phyloP scores from a whole-genome alignment of 2,797 vertebrate genomes.

The Chloroceryle inda region DNA sequence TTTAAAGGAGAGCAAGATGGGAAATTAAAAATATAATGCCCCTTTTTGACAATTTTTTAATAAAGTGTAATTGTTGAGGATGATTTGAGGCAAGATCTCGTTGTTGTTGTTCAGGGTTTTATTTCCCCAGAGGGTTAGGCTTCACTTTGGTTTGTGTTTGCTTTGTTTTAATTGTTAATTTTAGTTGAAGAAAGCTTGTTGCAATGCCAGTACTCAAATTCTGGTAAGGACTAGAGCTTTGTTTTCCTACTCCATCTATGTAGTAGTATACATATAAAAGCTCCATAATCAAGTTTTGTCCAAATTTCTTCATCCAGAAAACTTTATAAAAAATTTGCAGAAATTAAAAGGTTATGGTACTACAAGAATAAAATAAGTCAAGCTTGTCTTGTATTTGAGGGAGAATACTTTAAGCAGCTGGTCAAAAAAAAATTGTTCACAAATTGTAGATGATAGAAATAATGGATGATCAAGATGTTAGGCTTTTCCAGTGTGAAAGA shows the following conservation, averaged over 20 bases:
- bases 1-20: background rate
- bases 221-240: background rate
- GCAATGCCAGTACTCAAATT: background rate
- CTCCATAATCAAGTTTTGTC: background rate
- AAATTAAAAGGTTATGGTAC: background rate
- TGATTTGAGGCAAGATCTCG: no score
- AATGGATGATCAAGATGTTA: background rate
- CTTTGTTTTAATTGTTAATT: background rate
- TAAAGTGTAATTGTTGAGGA: background rate
- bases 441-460: background rate
- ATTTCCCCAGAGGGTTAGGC: no score
- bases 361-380: background rate
- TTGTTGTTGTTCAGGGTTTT: background rate
- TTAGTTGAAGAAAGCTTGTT: background rate
- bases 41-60: background rate
- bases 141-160: no score
- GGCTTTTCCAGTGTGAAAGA: background rate
- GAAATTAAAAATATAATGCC: background rate
- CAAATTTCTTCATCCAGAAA: background rate
- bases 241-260: background rate
- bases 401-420: background rate
- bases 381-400: background rate
- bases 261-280: background rate
- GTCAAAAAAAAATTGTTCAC: background rate
- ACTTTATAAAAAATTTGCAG: background rate